phyloP scores from a whole-genome alignment of 2,113 vertebrate species.

The Labrus mixtus region DNA sequence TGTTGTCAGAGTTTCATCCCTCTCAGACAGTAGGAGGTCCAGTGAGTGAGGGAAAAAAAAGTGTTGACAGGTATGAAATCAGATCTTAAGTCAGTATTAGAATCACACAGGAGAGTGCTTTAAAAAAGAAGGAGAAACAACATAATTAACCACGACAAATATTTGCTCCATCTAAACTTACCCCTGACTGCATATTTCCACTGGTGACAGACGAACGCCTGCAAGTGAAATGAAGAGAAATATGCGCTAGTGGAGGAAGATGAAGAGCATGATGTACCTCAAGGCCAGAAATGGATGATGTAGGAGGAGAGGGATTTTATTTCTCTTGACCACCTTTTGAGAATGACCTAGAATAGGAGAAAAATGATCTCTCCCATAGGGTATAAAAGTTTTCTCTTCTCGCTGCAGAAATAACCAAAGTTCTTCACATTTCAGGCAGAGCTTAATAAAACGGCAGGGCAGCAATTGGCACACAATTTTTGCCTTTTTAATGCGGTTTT shows the following conservation, averaged over 20 bases:
- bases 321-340: conserved; percentile 65
- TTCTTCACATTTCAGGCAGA: conserved; percentile 4
- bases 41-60: background rate
- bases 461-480: background rate
- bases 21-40: conserved; percentile 53
- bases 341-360: conserved; percentile 66
- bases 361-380: conserved; percentile 25
- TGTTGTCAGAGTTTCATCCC: conserved; percentile 41
- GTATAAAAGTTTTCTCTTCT: conserved; percentile 21
- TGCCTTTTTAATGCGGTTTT: background rate
- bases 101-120: no score
- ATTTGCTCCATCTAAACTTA: background rate
- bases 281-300: conserved; percentile 61
- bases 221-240: conserved; percentile 55
- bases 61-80: no score
- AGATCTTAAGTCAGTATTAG: no score
- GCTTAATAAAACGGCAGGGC: background rate
- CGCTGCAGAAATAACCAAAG: background rate
- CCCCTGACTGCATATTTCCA: conserved; percentile 1
- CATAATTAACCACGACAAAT: no score
- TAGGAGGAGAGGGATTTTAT: conserved; percentile 58
- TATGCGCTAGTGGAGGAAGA: conserved; percentile 44
- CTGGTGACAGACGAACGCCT: conserved; percentile 3
- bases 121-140: no score
- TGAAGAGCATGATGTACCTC: conserved; percentile 42